Evolutionary conservation across 2,888 invertebrate species (phyloP), one percentile per base, ranked within the genome.

Genomic region (Axea sp.): DNA sequence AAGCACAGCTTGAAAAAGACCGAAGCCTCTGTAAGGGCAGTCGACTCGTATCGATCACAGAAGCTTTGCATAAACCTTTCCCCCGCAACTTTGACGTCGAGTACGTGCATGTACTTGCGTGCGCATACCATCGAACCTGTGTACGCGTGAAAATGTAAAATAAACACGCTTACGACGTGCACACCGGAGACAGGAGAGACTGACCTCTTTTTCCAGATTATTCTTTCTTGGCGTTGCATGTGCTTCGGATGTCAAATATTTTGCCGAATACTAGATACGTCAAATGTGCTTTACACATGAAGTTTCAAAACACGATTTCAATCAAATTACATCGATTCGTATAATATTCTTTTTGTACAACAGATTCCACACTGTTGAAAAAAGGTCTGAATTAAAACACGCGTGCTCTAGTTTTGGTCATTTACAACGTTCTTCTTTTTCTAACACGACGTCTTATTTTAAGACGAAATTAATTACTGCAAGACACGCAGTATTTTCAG

Each of bases 1-100:
- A 75, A 64, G 49, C 67, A 51, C 30, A 22, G 76, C 71, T 73
- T 78, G 78, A 78, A 77, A 81, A 82, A 80, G 77, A 75, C 77
- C 75, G 79, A 80, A 81, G 80, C 80, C 78, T 73, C 55, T 62
- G 78, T 67, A 78, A 76, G 78, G 78, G 78, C 78, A 79, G 80
- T 78, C 77, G 80, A 78, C 80, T 79, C 75, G 76, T 82, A 82
- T 82, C 77, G 82, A 82, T 78, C 82, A 78, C 77, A 73, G 47
- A 55, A 78, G 79, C 81, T 79, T 81, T 79, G 78, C 82, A 76
- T 81, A 78, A 82, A 82, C 76, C 82, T 78, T 78, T 79, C 71
- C 73, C 73, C 69, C 64, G 75, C 77, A 71, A 77, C 76, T 33
- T 47, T 30, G 35, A 12, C 41, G 30, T 11, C 26, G 22, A 41